Evolutionary conservation across 2,113 vertebrate genomes (phyloP), one percentile per base, ranked within the genome.

Genomic region (Sciurus niger): DNA sequence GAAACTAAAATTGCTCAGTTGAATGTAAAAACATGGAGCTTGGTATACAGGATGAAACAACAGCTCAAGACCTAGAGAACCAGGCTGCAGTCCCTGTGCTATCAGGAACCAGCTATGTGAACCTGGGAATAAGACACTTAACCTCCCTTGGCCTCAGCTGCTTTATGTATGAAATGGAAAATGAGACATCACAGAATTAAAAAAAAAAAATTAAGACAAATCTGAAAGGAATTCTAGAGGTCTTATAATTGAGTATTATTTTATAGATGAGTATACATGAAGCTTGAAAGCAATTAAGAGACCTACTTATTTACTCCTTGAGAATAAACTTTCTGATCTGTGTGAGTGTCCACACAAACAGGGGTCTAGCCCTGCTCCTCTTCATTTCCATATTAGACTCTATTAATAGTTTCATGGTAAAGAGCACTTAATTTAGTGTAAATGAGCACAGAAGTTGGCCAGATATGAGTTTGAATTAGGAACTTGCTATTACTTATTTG

Each of bases 151-250:
- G 63, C n/a, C 65, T 84, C 30, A 25, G 25, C 70, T 72, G 78
- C 30, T 86, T 76, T 90, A 43, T 53, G 28, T 89, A 12, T 91
- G 67, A 97, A 84, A 88, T 34, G 55, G 70, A 89, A 95, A 94
- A 93, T 13, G 34, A 68, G 8, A 78, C 84, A 48, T 46, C 79
- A 85, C 4, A 79, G 46, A 86, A 68, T 58, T 73, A 67, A 2
- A 20, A 51, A 86, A 51, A 86, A 76, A 85, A 72, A 89, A n/a
- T 24, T 65, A 65, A 88, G 34, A 65, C 32, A 88, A 90, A 80
- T 25, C 22, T 95, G 5, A 32, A 89, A 94, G 40, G 48, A 89
- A 73, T 77, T 40, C 67, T 89, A 80, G 76, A 72, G 22, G 79
- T 90, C 40, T 94, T 84, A 70, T 28, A 43, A 88, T 68, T 79